A percentile compares a stretch with the other conserved stretches of the same genome.
phyloP scores from a whole-genome alignment of 2,888 invertebrate genomes.

The Cosmia pyralina region DNA sequence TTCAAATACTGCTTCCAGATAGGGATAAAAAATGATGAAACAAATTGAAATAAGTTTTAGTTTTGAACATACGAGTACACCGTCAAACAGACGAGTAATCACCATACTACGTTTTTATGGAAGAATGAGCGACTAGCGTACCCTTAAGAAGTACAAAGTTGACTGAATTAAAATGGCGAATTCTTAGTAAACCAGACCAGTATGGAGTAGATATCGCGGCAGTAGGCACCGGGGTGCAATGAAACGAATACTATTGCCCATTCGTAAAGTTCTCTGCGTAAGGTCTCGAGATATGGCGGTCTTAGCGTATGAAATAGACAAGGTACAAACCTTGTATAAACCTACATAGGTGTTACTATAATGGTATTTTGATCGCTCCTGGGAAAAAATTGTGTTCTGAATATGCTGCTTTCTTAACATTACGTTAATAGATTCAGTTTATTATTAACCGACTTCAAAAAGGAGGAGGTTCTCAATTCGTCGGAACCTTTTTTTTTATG shows the following conservation, averaged over 20 bases:
- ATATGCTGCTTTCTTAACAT: background rate
- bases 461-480: too few relatives aligned
- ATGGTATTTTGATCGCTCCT: background rate
- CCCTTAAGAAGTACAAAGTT: conserved; percentile 16
- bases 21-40: too few relatives aligned
- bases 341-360: background rate
- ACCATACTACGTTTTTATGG: too few relatives aligned
- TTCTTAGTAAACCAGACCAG: conserved; percentile 34
- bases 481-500: too few relatives aligned
- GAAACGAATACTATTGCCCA: conserved; percentile 76
- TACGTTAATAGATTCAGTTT: too few relatives aligned
- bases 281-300: conserved; percentile 44
- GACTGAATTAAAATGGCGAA: conserved; percentile 42
- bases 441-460: too few relatives aligned
- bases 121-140: too few relatives aligned
- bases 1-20: too few relatives aligned
- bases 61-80: too few relatives aligned
- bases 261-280: conserved; percentile 74
- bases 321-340: background rate
- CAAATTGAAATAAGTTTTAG: too few relatives aligned
- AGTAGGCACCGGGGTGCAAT: conserved; percentile 77
- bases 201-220: conserved; percentile 59
- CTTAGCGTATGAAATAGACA: conserved; percentile 27
- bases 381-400: background rate
- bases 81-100: too few relatives aligned